Base-by-base conservation (phyloP, 2,113 vertebrate species). In the Poecilia latipinna region DNA sequence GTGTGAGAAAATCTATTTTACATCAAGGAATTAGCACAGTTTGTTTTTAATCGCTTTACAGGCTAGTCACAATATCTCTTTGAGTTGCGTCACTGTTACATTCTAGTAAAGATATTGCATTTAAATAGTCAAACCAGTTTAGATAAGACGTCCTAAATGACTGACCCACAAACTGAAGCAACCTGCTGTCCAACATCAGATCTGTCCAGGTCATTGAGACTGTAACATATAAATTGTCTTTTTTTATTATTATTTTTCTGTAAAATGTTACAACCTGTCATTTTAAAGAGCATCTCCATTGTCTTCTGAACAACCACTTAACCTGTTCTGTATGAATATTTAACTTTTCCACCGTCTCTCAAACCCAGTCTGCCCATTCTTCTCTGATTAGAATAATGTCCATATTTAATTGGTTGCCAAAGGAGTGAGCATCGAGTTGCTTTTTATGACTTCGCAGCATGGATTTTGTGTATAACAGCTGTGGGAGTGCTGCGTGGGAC, bases 401-500 rank as follows among this genome's bases (percentile, higher is more conserved):
- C 39, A 15, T 42, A 42, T 15, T 42, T 42, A 42, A 42, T 42
- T 42, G 39, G 39, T 42, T 15, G 39, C n/a, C 35, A 32, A 68
- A 66, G 33, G 39, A 26, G 33, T 19, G 51, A 24, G 42, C 29
- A 22, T 1, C 31, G 15, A 22, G 42, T 62, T 19, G 70, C 22
- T 70, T 60, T 24, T 80, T 12, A 13, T 60, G 54, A 60, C 48
- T 8, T n/a, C 15, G 11, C n/a, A 61, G n/a, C 31, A n/a, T 72
- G 68, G 62, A 74, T 61, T 70, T 63, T 88, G 44, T 70, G 78
- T 68, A 2, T 19, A 63, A 24, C 72, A 33, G 65, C 7, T 48
- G 88, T 89, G 74, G 83, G 87, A 71, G 87, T 71, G 48, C 54
- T 57, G 63, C 73, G 85, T 89, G 75, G 85, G 80, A 67, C 0